Percentiles rank a stretch among this genome's conserved stretches.
Evolutionary conservation across 2,797 vertebrate genomes (phyloP).

Genomic region (Sebastes diaconus): DNA sequence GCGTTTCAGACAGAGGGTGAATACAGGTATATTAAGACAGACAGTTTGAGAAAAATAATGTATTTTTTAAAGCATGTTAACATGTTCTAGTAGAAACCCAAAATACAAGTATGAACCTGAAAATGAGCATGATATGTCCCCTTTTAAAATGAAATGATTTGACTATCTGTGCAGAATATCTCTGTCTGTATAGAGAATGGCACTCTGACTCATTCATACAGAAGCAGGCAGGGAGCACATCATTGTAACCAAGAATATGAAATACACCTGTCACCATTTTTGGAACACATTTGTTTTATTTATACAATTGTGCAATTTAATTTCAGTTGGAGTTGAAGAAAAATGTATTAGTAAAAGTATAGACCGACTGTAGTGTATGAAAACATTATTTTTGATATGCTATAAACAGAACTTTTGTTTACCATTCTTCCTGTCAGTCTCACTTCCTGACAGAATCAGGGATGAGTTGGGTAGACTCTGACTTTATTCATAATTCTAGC

Average conservation of each 20-base stretch:
- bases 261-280: not conserved
- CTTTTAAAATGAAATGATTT: not conserved
- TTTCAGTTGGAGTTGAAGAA: not conserved
- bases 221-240: not conserved
- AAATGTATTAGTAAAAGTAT: not conserved
- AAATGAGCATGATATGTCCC: not conserved
- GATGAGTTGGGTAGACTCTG: conserved; percentile 16
- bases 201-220: not conserved
- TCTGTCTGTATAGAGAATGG: not conserved
- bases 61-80: not conserved
- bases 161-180: not conserved
- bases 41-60: not conserved
- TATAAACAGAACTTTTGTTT: not conserved
- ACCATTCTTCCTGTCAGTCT: conserved; percentile 2
- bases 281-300: not conserved
- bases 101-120: not conserved
- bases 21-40: no score
- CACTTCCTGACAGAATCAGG: conserved; percentile 17
- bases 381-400: not conserved
- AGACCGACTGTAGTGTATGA: not conserved
- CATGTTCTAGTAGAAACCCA: no score
- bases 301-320: not conserved
- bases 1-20: no score
- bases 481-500: conserved; percentile 55
- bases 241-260: not conserved